Evolutionary conservation across 2,113 vertebrate genomes (phyloP), one percentile per base, ranked within the genome.

Genomic region (Taxidea taxus): DNA sequence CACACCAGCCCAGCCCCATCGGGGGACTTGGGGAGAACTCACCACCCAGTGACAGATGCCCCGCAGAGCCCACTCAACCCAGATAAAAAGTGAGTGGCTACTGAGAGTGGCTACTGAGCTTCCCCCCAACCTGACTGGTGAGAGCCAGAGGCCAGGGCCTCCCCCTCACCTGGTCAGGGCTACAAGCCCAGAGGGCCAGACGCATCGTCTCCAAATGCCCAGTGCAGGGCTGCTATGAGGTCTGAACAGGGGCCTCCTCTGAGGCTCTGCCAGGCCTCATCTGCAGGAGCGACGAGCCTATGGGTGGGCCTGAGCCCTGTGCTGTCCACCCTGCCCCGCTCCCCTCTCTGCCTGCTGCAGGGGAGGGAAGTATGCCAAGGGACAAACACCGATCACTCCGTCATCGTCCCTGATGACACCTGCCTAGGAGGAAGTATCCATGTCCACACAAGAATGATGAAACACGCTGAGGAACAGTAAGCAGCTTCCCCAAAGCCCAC

Each of bases 61-160:
- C 97, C 97, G 96, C 91, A 98, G 98, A 89, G 97, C 90, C 97
- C 97, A 97, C 97, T 97, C 91, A 90, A 89, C 98, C 97, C 97
- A 96, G 95, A 96, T 94, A 96, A 98, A 97, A 91, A 97, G 81
- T 89, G 85, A 97, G 47, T 91, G 96, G 98, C 82, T 29, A 66
- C 80, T 68, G 60, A 98, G 95, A 97, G 47, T 91, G 96, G 98
- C 82, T 29, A 66, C 80, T 68, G 60, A 98, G 95, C 91, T 98
- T 97, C 7, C 27, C 58, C 7, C 34, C 25, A 66, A 20, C 8
- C 77, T 47, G 42, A 29, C 47, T 14, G 44, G n/a, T 1, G 3
- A 97, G n/a, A 74, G 39, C 51, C 82, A 70, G 78, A 88, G 60
- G 62, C 70, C 29, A 77, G 37, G 4, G 51, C 6, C 47, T 4